Conservation (phyloP, 1,140 invertebrate species). For the Drosophila guanche region DNA sequence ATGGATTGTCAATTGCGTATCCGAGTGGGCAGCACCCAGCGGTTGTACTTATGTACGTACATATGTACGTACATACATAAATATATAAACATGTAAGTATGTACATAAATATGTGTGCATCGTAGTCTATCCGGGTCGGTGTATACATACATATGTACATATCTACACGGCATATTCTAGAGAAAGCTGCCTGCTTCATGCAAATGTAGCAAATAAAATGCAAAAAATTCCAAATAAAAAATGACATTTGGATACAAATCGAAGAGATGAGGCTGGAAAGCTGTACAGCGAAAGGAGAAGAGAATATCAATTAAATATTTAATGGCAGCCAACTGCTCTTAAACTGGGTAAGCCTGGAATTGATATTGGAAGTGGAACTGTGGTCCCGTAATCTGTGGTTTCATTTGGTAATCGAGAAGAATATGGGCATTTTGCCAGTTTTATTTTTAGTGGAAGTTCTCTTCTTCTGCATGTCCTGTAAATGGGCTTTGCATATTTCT, state of each 20-base stretch:
- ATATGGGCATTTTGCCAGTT: slow-evolving; percentile 4
- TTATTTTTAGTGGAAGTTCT: background rate
- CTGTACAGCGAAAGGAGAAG: slow-evolving; percentile 5
- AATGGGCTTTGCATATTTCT: slow-evolving; percentile 2
- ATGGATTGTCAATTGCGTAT: slow-evolving; percentile 74
- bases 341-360: slow-evolving; percentile 28
- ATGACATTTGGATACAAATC: slow-evolving; percentile 82
- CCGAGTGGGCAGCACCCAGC: slow-evolving; percentile 53
- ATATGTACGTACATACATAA: slow-evolving; percentile 7
- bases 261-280: slow-evolving; percentile 51
- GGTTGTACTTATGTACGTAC: slow-evolving; percentile 8
- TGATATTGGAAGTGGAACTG: background rate
- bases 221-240: slow-evolving; percentile 79
- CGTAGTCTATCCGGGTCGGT: slow-evolving; percentile 18
- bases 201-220: slow-evolving; percentile 82
- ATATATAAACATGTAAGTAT: slow-evolving; percentile 19
- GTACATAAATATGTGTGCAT: slow-evolving; percentile 29
- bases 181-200: slow-evolving; percentile 24
- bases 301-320: slow-evolving; percentile 75
- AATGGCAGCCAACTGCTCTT: slow-evolving; percentile 76
- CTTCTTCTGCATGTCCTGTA: slow-evolving; percentile 1
- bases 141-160: slow-evolving; percentile 22
- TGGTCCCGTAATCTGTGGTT: background rate
- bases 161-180: slow-evolving; percentile 13
- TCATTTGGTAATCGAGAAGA: slow-evolving; percentile 8